A percentile compares a stretch with the other conserved stretches of the same genome.
phyloP scores from a whole-genome alignment of 2,888 invertebrate species.

The Platerodrilus igneus region DNA sequence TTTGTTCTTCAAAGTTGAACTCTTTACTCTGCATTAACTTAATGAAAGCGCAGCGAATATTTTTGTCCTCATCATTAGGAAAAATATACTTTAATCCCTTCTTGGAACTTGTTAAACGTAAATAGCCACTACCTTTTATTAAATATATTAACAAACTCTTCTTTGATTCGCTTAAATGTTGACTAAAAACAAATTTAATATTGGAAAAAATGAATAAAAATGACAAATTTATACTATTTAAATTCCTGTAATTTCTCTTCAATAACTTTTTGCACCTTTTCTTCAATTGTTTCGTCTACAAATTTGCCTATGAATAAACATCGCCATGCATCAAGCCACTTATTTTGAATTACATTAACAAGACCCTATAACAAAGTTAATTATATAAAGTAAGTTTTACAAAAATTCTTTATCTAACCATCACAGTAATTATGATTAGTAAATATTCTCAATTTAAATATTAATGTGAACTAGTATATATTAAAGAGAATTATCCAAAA shows the following conservation, averaged over 20 bases:
- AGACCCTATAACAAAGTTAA: too few relatives aligned
- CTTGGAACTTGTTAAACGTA: slow-evolving; percentile 45
- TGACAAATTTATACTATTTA: slow-evolving; percentile 12
- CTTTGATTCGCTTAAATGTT: slow-evolving; percentile 34
- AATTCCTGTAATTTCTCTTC: slow-evolving; percentile 38
- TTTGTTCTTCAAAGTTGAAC: slow-evolving; percentile 46
- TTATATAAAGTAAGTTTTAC: slow-evolving; percentile 57
- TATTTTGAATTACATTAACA: slow-evolving; percentile 56
- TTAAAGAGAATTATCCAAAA: too few relatives aligned
- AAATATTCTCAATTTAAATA: too few relatives aligned
- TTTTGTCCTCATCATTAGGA: slow-evolving; percentile 41
- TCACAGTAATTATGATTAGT: too few relatives aligned
- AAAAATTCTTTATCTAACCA: slow-evolving; percentile 32
- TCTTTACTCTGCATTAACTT: slow-evolving; percentile 47
- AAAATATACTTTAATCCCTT: slow-evolving; percentile 45
- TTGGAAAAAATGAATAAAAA: slow-evolving; percentile 9
- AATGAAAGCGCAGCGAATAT: slow-evolving; percentile 47
- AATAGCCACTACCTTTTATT: slow-evolving; percentile 42
- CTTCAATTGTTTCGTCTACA: slow-evolving; percentile 46
- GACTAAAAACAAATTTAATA: slow-evolving; percentile 19
- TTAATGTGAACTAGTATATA: too few relatives aligned
- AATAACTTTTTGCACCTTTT: slow-evolving; percentile 50
- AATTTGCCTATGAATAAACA: slow-evolving; percentile 59
- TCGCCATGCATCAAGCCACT: slow-evolving; percentile 63
- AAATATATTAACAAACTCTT: slow-evolving; percentile 47